Evolutionary conservation across 2,797 vertebrate genomes (phyloP).

Genomic region (Lates japonicus): DNA sequence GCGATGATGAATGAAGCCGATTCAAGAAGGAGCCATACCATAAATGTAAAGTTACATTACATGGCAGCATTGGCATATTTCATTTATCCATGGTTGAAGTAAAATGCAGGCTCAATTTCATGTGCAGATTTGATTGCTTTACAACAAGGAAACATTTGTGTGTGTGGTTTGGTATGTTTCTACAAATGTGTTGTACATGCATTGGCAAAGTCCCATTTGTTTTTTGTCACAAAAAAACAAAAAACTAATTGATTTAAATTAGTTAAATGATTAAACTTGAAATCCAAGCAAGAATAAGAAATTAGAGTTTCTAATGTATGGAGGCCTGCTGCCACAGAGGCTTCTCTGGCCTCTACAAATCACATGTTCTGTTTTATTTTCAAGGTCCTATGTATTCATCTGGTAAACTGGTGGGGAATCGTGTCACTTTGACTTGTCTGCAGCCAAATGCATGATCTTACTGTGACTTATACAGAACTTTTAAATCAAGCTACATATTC

Average conservation of each 20-base stretch:
- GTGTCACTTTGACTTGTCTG: background rate
- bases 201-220: background rate
- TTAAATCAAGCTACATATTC: too few relatives aligned
- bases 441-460: background rate
- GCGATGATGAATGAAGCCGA: slow-evolving; percentile 12
- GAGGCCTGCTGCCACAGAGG: too few relatives aligned
- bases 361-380: background rate
- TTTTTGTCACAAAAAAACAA: too few relatives aligned
- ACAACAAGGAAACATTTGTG: too few relatives aligned
- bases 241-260: too few relatives aligned
- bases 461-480: too few relatives aligned
- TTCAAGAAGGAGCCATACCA: background rate
- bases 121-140: background rate
- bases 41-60: background rate
- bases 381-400: background rate
- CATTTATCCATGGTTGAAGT: background rate
- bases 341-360: too few relatives aligned
- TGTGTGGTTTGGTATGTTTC: too few relatives aligned
- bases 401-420: background rate
- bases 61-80: background rate
- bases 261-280: too few relatives aligned
- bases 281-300: background rate
- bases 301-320: background rate
- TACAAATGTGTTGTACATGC: too few relatives aligned
- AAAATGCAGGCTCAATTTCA: background rate